These are phyloP conservation scores for Drepana arcuata DNA, from an alignment of 1,140 invertebrate species.

Conservation along the genomic window DNA sequence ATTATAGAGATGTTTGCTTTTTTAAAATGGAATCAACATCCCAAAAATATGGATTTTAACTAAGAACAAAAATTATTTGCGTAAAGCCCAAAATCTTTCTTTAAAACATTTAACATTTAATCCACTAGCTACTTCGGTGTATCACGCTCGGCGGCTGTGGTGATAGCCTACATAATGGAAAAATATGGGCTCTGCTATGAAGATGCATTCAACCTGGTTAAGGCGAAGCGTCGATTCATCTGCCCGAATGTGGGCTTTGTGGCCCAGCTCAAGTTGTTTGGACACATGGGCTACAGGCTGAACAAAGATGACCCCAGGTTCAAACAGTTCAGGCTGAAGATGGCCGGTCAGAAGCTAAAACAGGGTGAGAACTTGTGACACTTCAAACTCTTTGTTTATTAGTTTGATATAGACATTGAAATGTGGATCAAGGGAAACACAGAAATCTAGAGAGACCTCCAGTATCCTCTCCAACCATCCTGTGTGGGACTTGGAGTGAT, in stretches of 20 bases:
- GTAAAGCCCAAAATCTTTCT: too few relatives aligned
- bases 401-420: too few relatives aligned
- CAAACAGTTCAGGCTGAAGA: conserved; percentile 82
- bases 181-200: conserved; percentile 80
- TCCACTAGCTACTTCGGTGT: conserved; percentile 82
- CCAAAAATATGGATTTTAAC: too few relatives aligned
- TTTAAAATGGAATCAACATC: too few relatives aligned
- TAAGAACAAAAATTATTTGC: too few relatives aligned
- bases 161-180: conserved; percentile 90
- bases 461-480: too few relatives aligned
- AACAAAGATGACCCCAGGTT: conserved; percentile 81
- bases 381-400: too few relatives aligned
- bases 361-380: conserved; percentile 76
- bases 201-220: conserved; percentile 80
- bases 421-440: too few relatives aligned
- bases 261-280: conserved; percentile 83
- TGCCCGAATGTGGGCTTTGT: conserved; percentile 83
- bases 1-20: too few relatives aligned
- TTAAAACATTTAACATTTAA: too few relatives aligned
- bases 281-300: conserved; percentile 81
- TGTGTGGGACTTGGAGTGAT: too few relatives aligned
- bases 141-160: conserved; percentile 86
- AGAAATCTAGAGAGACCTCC: too few relatives aligned
- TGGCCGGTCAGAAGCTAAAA: conserved; percentile 85
- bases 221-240: conserved; percentile 76